Evolutionary conservation across 2,888 invertebrate genomes (phyloP), one percentile per base, ranked within the genome.

Genomic region (Strigamia maritima): DNA sequence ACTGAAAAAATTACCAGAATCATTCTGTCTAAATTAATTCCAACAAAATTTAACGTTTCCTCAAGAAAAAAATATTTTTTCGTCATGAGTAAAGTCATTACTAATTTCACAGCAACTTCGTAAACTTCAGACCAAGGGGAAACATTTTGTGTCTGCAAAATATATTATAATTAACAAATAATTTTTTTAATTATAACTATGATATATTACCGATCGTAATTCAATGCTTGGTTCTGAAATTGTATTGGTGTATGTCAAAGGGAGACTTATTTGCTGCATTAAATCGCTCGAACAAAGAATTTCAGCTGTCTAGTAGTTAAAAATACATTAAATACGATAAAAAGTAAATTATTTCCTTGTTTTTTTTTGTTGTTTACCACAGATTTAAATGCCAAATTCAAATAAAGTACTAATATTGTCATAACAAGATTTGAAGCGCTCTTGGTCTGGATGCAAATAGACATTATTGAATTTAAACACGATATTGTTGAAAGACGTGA

Each of bases 1-100:
- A 19, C 3, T 26, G 10, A 24, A 7, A 24, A 19, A n/a, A 6
- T 40, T 78, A 78, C 79, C 79, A 79, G 10, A 10, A 79, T 35
- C 75, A 79, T 35, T 79, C 75, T n/a, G 65, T 86, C 86, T 80
- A 86, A 85, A 80, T 86, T 86, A 65, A 84, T 84, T 6, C 86
- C 86, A 16, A 86, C 83, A 80, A 87, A 85, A 82, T 85, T 85
- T 79, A 86, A 83, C 26, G 85, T 84, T 80, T 86, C 85, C 79
- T 86, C 84, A n/a, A 86, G 83, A 82, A 86, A 86, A 49, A 84
- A 85, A 82, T 84, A 85, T 19, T 83, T 82, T 26, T 86, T 83
- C 4, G 83, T 83, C 12, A 82, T 79, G 75, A 86, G 82, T 81
- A 86, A 80, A 12, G 82, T 82, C n/a, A 85, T 82, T 75, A 85